These are phyloP conservation scores for Aleiodes alternator DNA, from an alignment of 2,888 invertebrate species.

Conservation along the genomic window DNA sequence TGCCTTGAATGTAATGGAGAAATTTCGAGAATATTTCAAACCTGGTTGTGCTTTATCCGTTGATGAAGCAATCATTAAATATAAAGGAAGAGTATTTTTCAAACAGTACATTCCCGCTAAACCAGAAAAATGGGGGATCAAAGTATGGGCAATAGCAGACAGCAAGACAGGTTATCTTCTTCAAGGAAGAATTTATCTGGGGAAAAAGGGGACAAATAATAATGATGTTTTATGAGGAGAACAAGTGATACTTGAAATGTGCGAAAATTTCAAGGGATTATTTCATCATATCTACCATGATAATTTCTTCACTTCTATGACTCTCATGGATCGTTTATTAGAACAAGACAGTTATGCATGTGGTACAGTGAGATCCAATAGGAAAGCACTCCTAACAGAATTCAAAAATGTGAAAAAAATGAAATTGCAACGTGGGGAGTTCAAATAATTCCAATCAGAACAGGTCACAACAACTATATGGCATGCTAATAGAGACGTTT, in stretches of 20 bases:
- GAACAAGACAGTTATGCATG: neutral
- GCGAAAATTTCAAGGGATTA: neutral
- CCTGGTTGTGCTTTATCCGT: constrained; percentile 34
- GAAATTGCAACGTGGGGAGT: neutral
- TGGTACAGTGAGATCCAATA: neutral
- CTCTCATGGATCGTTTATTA: neutral
- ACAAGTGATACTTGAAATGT: constrained; percentile 10
- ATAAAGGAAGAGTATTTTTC: neutral
- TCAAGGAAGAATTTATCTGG: neutral
- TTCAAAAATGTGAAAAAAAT: neutral
- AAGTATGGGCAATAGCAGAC: constrained; percentile 2
- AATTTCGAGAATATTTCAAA: constrained; percentile 23
- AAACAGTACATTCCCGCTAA: constrained; percentile 12
- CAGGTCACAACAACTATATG: neutral
- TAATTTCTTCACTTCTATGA: constrained; percentile 9
- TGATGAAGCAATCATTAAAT: constrained; percentile 13
- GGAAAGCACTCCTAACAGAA: neutral
- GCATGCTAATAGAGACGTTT: neutral
- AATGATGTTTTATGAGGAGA: neutral
- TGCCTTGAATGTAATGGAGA: constrained; percentile 21
- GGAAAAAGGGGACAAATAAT: neutral
- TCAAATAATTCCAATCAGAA: neutral
- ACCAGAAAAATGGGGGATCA: constrained; percentile 10
- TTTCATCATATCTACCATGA: constrained; percentile 1
- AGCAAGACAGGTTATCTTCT: constrained; percentile 2